Conservation (phyloP, 92 coral and sea anemone genomes). For the Blastomussa wellsi region DNA sequence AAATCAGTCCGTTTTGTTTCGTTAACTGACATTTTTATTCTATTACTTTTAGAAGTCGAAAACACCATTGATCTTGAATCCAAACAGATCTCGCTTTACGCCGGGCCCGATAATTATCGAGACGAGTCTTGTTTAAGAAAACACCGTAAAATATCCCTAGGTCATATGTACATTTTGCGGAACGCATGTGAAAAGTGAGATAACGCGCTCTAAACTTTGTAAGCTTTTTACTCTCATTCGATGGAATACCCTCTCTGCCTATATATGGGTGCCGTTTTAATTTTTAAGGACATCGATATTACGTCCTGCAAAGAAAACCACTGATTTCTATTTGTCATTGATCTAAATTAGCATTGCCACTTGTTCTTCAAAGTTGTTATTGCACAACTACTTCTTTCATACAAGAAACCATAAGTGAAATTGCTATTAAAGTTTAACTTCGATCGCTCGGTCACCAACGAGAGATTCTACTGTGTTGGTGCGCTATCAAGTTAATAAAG, state of each 20-base stretch:
- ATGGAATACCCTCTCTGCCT: background rate
- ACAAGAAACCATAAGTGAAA: background rate
- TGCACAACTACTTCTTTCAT: background rate
- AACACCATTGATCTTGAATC: no score
- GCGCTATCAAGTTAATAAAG: no score
- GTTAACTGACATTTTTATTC: no score
- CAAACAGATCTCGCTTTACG: no score
- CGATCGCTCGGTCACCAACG: no score
- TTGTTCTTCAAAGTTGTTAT: background rate
- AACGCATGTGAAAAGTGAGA: no score
- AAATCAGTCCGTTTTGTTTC: no score
- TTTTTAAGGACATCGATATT: background rate
- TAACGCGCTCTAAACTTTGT: background rate
- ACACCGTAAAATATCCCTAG: no score
- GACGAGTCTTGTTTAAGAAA: no score
- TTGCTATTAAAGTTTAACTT: background rate
- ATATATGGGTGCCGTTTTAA: background rate
- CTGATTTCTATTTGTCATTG: background rate
- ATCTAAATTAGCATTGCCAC: background rate
- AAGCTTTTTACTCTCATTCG: background rate
- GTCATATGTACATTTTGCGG: no score
- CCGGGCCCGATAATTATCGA: no score
- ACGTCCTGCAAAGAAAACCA: background rate
- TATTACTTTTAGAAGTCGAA: no score
- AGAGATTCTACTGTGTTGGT: background rate